Evolutionary conservation across 2,888 invertebrate species (phyloP), one percentile per base, ranked within the genome.

Genomic region (Andricus curvator): DNA sequence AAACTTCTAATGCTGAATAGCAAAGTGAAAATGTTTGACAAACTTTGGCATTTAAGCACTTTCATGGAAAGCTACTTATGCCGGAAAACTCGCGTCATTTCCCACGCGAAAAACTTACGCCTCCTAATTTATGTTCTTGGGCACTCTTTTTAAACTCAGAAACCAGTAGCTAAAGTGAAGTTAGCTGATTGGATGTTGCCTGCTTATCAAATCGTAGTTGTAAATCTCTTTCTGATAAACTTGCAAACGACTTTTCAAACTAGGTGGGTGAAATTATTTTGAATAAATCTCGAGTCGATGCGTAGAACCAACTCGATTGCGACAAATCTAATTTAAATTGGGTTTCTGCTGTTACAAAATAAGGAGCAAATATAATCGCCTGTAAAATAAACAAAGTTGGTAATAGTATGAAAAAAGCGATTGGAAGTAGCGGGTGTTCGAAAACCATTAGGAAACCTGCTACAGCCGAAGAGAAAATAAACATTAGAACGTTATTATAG

Each of bases 1-100:
- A 68, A 48, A 68, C 68, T 68, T 68, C 15, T 25, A 68, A 68
- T 68, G 29, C 25, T 68, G 68, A 29, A 25, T 17, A 15, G 70
- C 11, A 48, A 70, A 70, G 29, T 70, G 29, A 70, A 70, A 70
- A 70, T 70, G 29, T 48, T 51, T 70, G 29, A 51, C 29, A 48
- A 70, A 70, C 48, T 70, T 70, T 70, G 44, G 25, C 68, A 68
- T 68, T 70, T 70, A 70, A 70, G 70, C 25, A 51, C 29, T 70
- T 70, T 29, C 29, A 44, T 48, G 56, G 9, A 48, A 70, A 70
- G 70, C 70, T 70, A 48, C 70, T 70, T 70, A 70, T 68, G 44
- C 44, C 8, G 48, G 44, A 29, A 70, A 70, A 70, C 70, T 70
- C 48, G 29, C 70, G 70, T 70, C 70, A 70, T 70, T 70, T 70